A percentile compares a stretch with the other conserved stretches of the same genome.
These are phyloP conservation scores for Gisinianus flammeolus DNA, from an alignment of 2,888 invertebrate species.

Conservation along the genomic window DNA sequence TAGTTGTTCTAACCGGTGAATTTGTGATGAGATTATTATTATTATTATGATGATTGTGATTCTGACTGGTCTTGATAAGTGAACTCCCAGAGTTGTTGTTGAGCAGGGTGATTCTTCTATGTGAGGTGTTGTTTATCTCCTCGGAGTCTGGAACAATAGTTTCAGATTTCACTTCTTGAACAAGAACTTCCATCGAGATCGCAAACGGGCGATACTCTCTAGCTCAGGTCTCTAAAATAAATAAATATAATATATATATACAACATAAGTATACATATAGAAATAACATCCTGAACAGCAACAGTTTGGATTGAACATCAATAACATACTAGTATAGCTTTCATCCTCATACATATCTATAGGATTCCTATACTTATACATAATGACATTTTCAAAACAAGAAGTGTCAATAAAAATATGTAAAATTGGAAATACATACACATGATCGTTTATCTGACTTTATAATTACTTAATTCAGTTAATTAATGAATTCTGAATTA, in stretches of 20 bases:
- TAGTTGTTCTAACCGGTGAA: constrained; percentile 54
- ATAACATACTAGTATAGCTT: background rate
- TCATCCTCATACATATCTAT: background rate
- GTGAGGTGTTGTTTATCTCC: constrained; percentile 9
- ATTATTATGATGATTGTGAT: too few species aligned
- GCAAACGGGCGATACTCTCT: constrained; percentile 43
- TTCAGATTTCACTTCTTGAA: constrained; percentile 55
- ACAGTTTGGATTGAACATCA: background rate
- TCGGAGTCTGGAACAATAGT: constrained; percentile 31
- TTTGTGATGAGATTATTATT: constrained; percentile 29
- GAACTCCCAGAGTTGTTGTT: constrained; percentile 14
- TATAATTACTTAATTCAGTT: too few species aligned
- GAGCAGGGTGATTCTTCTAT: constrained; percentile 31
- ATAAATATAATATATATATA: background rate
- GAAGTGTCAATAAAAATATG: too few species aligned
- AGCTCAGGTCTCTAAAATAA: constrained; percentile 24
- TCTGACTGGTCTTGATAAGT: constrained; percentile 29
- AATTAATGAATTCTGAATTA: too few species aligned
- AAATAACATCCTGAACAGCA: too few species aligned
- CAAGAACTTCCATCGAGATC: constrained; percentile 58
- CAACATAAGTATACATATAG: too few species aligned
- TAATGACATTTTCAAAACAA: background rate
- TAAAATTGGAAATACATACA: too few species aligned
- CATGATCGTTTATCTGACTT: too few species aligned
- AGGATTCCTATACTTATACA: background rate